Evolutionary conservation across 2,113 vertebrate genomes (phyloP), one percentile per base, ranked within the genome.

Genomic region (Hiodon alosoides): DNA sequence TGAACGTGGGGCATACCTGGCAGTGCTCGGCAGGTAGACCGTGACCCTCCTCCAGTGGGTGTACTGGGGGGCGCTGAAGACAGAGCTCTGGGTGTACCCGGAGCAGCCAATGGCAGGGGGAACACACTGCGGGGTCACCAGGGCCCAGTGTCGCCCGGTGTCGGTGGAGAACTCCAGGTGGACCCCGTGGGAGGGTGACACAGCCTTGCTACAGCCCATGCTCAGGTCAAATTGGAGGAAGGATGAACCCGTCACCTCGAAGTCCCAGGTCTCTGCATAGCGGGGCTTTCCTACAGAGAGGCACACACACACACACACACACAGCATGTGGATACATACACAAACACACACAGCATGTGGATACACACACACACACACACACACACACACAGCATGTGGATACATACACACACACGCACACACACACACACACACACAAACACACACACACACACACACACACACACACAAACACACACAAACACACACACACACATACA

Each of bases 221-320:
- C 91, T 98, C 83, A 99, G 83, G 82, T 98, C 96, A 84, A 99
- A 99, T 85, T 99, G 97, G 77, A 98, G 81, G 85, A 97, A 98
- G 14, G 94, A 96, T 0, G 97, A 97, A 5, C 94, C 89, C 0
- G 95, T 94, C 17, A 98, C 93, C 0, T 98, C 95, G 53, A 98
- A 98, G 78, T 98, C 97, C 97, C 97, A 99, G 82, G 93, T 98
- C 85, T 99, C 97, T 0, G 93, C 95, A n/a, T 96, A 98, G 54
- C 97, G 92, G 53, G 95, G 93, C 83, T 95, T 96, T 79, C 96
- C 97, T 98, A 81, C n/a, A 74, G 58, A 82, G 72, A 70, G 4
- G 58, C 53, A 71, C 69, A 71, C 69, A 71, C 53, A 58, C 10
- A 47, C 53, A 46, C 54, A 71, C 6, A 58, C 69, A 71, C 46